Percentiles rank a stretch among this genome's conserved stretches.
These are phyloP conservation scores for Paracyclopina nana DNA, from an alignment of 1,140 invertebrate species.

Conservation along the genomic window DNA sequence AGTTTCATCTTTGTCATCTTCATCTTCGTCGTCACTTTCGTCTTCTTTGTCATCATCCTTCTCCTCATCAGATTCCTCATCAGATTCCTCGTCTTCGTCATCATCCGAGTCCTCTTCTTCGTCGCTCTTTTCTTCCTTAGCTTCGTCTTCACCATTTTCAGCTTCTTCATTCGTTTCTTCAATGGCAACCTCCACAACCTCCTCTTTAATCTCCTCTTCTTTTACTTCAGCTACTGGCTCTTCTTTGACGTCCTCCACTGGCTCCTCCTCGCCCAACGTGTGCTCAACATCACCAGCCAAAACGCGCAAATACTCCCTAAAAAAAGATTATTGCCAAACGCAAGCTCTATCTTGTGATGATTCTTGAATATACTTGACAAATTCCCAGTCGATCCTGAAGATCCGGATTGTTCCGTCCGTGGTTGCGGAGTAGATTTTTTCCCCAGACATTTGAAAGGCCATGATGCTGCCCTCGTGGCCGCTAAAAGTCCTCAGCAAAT, in stretches of 20 bases:
- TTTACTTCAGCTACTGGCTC: too few relatives aligned
- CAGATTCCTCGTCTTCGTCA: not conserved
- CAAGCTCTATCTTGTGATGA: not conserved
- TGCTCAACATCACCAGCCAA: not conserved
- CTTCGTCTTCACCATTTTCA: not conserved
- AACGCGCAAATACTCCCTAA: not conserved
- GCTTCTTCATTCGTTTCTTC: not conserved
- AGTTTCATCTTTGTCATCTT: not conserved
- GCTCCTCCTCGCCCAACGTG: not conserved
- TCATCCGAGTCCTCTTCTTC: not conserved
- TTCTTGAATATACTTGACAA: not conserved
- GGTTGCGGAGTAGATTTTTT: slow-evolving; percentile 27
- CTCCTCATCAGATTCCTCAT: not conserved
- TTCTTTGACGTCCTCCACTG: not conserved
- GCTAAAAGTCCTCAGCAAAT: slow-evolving; percentile 27
- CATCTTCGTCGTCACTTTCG: not conserved
- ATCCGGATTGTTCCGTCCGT: slow-evolving; percentile 26
- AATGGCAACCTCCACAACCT: too few relatives aligned
- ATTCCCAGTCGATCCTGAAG: not conserved
- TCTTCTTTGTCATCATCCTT: not conserved
- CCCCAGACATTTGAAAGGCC: slow-evolving; percentile 26
- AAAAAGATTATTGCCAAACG: not conserved
- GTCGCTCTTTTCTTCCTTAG: not conserved
- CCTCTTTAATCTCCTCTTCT: too few relatives aligned
- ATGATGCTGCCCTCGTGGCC: slow-evolving; percentile 29